phyloP scores from a whole-genome alignment of 2,113 vertebrate genomes.

The Saguinus imperator region DNA sequence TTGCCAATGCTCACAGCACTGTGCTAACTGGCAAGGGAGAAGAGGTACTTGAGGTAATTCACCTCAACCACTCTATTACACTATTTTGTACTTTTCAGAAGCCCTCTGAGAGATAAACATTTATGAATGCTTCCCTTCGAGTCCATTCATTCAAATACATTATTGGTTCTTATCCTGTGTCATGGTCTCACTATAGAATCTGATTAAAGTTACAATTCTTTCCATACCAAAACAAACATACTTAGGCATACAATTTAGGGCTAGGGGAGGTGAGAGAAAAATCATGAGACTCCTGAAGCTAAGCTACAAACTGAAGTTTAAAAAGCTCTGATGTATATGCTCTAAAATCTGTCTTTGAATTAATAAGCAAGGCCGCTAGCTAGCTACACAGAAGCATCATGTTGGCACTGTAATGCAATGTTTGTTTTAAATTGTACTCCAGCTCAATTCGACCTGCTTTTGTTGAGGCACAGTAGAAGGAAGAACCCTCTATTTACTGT shows the following conservation, averaged over 20 bases:
- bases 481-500: background rate
- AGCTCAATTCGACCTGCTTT: background rate
- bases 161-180: background rate
- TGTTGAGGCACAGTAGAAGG: background rate
- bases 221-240: slow-evolving; percentile 21
- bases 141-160: background rate
- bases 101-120: background rate
- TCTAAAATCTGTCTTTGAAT: slow-evolving; percentile 22
- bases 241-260: background rate
- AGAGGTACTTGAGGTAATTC: background rate
- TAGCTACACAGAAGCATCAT: background rate
- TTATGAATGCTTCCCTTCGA: background rate
- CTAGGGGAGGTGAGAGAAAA: background rate
- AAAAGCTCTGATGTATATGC: background rate
- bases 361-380: background rate
- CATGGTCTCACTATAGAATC: background rate
- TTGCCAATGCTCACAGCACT: background rate
- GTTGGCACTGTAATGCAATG: background rate
- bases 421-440: background rate
- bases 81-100: background rate
- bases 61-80: background rate
- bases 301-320: background rate
- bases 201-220: background rate
- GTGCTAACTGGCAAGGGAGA: background rate
- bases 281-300: background rate